Conservation (phyloP, 1,140 invertebrate genomes). For the Aphis craccivora region DNA sequence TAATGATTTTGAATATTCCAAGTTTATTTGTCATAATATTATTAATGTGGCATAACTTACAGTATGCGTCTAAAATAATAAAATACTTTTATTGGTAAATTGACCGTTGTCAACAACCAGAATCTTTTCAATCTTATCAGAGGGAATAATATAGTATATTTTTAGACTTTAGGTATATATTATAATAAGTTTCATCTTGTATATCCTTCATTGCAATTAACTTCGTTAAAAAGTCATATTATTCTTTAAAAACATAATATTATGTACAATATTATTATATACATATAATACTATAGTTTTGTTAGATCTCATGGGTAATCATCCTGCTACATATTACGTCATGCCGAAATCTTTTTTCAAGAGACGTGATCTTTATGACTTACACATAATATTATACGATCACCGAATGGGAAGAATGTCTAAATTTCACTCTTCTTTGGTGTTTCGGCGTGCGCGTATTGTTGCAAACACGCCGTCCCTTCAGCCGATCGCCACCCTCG, state of each 20-base stretch:
- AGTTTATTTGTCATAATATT: not conserved
- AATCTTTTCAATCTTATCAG: not conserved
- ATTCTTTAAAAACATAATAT: not conserved
- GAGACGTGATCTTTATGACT: not conserved
- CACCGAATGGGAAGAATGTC: not conserved
- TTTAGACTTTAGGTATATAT: too few species aligned
- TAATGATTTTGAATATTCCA: not conserved
- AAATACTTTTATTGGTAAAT: not conserved
- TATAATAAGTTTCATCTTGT: too few species aligned
- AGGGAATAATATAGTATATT: too few species aligned
- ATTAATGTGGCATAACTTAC: too few species aligned
- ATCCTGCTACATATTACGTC: not conserved
- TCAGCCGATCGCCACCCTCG: not conserved
- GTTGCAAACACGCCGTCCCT: not conserved
- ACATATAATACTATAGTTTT: not conserved
- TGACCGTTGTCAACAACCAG: not conserved
- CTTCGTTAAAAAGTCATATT: not conserved
- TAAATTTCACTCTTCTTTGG: not conserved
- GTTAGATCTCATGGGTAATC: not conserved
- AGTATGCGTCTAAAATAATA: not conserved
- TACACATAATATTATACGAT: not conserved
- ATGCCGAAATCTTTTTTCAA: not conserved
- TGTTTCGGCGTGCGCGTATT: not conserved
- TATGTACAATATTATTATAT: not conserved
- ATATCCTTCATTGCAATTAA: not conserved